phyloP scores from a whole-genome alignment of 2,888 invertebrate species.

The Leptinotarsa peninsularis region DNA sequence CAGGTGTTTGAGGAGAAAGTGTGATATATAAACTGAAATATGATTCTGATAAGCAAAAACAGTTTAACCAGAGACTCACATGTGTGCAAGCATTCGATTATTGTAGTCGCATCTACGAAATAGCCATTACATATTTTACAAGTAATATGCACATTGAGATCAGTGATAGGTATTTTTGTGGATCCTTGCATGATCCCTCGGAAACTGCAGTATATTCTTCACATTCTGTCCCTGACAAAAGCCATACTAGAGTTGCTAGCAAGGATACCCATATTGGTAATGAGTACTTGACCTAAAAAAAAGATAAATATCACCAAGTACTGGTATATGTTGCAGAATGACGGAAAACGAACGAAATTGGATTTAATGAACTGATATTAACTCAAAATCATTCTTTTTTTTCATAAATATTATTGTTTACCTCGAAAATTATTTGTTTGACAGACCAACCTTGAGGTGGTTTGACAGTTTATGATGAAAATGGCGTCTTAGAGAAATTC shows the following conservation, averaged over 20 bases:
- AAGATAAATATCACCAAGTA: not conserved
- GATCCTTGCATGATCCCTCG: constrained; percentile 65
- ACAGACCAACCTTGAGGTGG: constrained; percentile 57
- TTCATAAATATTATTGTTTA: constrained; percentile 61
- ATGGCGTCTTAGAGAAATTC: constrained; percentile 56
- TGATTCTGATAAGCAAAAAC: not conserved
- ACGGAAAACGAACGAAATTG: not conserved
- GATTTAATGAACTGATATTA: constrained; percentile 21
- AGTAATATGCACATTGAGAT: constrained; percentile 76
- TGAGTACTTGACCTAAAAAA: constrained; percentile 60
- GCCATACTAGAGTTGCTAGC: constrained; percentile 34
- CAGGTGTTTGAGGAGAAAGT: too few relatives aligned
- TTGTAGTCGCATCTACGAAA: constrained; percentile 83
- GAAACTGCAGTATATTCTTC: constrained; percentile 45
- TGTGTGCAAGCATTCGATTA: constrained; percentile 82
- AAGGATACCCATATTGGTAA: constrained; percentile 62
- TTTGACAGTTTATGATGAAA: constrained; percentile 60
- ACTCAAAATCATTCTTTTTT: constrained; percentile 35
- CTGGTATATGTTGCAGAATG: not conserved
- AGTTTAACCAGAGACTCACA: constrained; percentile 69
- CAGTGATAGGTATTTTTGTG: constrained; percentile 65
- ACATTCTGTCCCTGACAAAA: constrained; percentile 48
- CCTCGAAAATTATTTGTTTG: constrained; percentile 60
- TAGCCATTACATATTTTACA: constrained; percentile 81
- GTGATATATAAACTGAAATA: not conserved